Conservation (phyloP, 2,113 vertebrate species). For the Lasiurus borealis region DNA sequence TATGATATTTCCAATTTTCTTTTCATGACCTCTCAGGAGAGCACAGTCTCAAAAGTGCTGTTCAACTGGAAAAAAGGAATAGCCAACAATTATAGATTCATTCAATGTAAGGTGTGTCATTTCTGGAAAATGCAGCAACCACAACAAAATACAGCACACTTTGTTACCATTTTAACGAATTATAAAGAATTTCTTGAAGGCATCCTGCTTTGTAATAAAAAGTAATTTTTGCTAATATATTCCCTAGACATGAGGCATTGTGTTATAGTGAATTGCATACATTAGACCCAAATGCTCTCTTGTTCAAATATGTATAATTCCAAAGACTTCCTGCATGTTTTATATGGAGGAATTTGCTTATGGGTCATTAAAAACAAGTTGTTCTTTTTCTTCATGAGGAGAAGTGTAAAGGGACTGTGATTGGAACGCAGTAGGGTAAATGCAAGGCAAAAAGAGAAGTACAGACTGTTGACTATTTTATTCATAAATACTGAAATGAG, state of each 20-base stretch:
- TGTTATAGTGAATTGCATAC: conserved; percentile 42
- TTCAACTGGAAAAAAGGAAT: conserved; percentile 73
- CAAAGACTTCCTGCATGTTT: conserved; percentile 63
- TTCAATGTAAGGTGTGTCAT: conserved; percentile 64
- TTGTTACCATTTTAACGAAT: conserved; percentile 57
- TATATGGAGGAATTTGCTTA: conserved; percentile 47
- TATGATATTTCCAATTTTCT: conserved; percentile 77
- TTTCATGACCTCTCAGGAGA: conserved; percentile 68
- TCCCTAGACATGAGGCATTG: conserved; percentile 63
- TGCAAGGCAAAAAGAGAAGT: background rate
- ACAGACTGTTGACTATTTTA: background rate
- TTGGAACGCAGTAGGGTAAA: background rate
- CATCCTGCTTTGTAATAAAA: conserved; percentile 70
- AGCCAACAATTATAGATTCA: conserved; percentile 72
- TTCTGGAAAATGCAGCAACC: conserved; percentile 55
- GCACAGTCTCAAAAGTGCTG: conserved; percentile 73
- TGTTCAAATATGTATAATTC: conserved; percentile 62
- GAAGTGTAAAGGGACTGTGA: background rate
- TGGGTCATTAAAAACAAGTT: background rate
- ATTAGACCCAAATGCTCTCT: conserved; percentile 47
- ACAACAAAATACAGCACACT: conserved; percentile 49
- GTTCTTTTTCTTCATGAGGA: conserved; percentile 21
- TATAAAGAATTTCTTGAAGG: conserved; percentile 71
- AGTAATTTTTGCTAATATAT: conserved; percentile 75
- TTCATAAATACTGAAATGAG: conserved; percentile 12